phyloP scores from a whole-genome alignment of 30 jellyfish, hydroid and myxozoan genomes.

The Morbakka virulenta region DNA sequence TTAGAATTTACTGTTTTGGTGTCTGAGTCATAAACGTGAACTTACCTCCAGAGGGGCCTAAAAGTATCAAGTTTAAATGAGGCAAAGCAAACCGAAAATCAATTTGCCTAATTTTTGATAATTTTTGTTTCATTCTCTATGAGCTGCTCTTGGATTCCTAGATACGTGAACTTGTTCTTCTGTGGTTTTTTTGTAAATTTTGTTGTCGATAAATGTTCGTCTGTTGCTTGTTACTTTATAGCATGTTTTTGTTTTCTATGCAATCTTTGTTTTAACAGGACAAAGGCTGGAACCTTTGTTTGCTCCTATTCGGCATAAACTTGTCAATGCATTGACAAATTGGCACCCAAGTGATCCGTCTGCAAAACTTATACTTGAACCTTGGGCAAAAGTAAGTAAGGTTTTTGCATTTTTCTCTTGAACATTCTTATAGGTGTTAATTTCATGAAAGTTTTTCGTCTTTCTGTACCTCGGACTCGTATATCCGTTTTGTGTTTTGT shows the following conservation, averaged over 20 bases:
- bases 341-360: constrained; percentile 99
- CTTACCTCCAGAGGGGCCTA: too few species aligned
- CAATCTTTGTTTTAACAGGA: too few species aligned
- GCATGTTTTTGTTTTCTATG: too few species aligned
- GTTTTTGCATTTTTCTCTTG: neutral
- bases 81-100: too few species aligned
- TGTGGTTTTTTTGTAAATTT: neutral
- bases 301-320: constrained; percentile 93
- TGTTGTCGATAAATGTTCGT: neutral
- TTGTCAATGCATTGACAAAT: constrained; percentile 68
- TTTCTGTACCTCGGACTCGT: too few species aligned
- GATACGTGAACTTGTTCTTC: neutral
- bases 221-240: neutral
- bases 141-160: too few species aligned
- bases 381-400: constrained; percentile 87
- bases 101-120: too few species aligned
- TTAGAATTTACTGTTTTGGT: too few species aligned
- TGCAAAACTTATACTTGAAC: constrained; percentile 86
- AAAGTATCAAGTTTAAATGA: too few species aligned
- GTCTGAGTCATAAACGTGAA: too few species aligned
- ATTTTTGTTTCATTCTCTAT: too few species aligned
- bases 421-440: neutral
- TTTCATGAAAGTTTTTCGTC: neutral
- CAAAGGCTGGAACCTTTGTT: constrained; percentile 81
- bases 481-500: too few species aligned